phyloP scores from a whole-genome alignment of 53 echinoderm and acorn worm genomes.

The Echinometra lucunter region DNA sequence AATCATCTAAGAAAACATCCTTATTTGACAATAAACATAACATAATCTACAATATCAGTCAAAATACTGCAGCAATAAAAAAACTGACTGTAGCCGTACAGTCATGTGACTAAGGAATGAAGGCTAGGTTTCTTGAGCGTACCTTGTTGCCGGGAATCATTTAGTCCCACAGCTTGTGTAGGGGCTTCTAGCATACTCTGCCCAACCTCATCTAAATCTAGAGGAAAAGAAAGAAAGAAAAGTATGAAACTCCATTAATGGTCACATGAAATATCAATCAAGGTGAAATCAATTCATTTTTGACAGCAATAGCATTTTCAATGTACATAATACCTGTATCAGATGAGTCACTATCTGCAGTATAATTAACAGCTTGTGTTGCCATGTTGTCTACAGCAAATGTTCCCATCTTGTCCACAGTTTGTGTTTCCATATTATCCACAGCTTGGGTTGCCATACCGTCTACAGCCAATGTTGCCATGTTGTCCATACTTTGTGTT shows the following conservation, averaged over 20 bases:
- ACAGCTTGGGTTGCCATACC: conserved; percentile 37
- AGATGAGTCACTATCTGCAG: conserved; percentile 16
- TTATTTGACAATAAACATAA: no score
- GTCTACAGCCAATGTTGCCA: conserved; percentile 12
- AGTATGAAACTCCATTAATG: neutral
- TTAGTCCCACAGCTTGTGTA: conserved; percentile 62
- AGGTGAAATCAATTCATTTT: no score
- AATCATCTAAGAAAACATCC: no score
- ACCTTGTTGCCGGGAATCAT: conserved; percentile 34
- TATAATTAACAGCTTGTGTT: conserved; percentile 43
- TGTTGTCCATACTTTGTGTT: conserved; percentile 3
- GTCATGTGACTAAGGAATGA: no score
- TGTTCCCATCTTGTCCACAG: conserved; percentile 54
- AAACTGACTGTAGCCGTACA: no score
- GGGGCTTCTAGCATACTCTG: conserved; percentile 72
- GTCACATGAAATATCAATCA: neutral
- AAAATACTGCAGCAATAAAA: no score
- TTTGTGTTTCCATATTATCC: conserved; percentile 22
- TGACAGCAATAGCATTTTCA: no score
- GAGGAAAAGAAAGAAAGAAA: neutral
- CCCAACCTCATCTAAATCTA: conserved; percentile 50
- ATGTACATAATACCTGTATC: conserved; percentile 36
- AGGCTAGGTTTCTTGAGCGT: conserved; percentile 39
- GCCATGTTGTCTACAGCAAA: conserved; percentile 47
- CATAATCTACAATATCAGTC: no score